These are phyloP conservation scores for Pogonomyrmex californicus DNA, from an alignment of 1,140 invertebrate genomes.

Conservation along the genomic window DNA sequence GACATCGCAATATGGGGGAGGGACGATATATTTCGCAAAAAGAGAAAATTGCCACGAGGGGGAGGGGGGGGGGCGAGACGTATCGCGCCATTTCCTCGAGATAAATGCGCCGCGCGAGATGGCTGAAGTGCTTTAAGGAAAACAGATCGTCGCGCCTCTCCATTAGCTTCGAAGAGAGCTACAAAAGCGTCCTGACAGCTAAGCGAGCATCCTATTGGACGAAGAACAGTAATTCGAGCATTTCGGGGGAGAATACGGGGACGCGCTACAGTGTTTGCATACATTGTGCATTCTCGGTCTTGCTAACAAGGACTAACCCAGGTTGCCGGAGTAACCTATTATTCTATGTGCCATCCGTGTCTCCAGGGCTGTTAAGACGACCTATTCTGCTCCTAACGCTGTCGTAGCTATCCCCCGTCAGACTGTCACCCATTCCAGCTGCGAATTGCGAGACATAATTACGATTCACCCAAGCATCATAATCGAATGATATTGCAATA, in stretches of 20 bases:
- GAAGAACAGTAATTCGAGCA: constrained; percentile 79
- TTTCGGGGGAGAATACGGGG: constrained; percentile 75
- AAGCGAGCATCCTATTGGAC: constrained; percentile 63
- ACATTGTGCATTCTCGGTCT: constrained; percentile 80
- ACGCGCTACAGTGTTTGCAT: constrained; percentile 80
- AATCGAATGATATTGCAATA: constrained; percentile 74
- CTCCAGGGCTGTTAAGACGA: constrained; percentile 82
- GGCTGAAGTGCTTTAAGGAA: constrained; percentile 58
- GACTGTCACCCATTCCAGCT: constrained; percentile 63
- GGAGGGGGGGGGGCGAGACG: constrained; percentile 11
- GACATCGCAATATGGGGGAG: constrained; percentile 12
- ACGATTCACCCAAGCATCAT: constrained; percentile 76
- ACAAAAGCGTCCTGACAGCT: constrained; percentile 64
- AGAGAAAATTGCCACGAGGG: constrained; percentile 52
- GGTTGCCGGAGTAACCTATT: constrained; percentile 76
- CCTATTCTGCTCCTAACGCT: constrained; percentile 74
- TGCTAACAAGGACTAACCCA: constrained; percentile 76
- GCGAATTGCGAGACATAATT: constrained; percentile 76
- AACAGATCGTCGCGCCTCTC: constrained; percentile 54
- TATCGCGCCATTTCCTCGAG: constrained; percentile 59
- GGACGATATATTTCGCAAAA: constrained; percentile 46
- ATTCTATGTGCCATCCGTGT: constrained; percentile 81
- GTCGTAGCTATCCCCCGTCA: constrained; percentile 59
- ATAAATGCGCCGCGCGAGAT: constrained; percentile 52
- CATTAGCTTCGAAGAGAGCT: constrained; percentile 54